A percentile compares a stretch with the other conserved stretches of the same genome.
Evolutionary conservation across 1,140 invertebrate species (phyloP).

Genomic region (Triops longicaudatus): DNA sequence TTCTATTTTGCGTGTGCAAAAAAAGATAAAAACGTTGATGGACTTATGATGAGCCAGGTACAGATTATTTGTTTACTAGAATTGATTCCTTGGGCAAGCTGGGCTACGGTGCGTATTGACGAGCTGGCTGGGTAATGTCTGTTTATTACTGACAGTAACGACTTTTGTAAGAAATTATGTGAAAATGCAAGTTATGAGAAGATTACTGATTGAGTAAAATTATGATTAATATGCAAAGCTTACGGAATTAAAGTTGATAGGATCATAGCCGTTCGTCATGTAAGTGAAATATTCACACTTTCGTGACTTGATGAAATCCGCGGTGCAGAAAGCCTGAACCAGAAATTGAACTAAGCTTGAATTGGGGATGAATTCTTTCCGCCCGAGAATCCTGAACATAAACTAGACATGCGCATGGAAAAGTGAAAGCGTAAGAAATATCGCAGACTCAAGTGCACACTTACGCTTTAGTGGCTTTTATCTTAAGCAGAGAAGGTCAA

Average conservation of each 20-base stretch:
- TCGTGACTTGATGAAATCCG: conserved; percentile 35
- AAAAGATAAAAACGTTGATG: too few species aligned
- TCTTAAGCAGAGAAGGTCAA: too few species aligned
- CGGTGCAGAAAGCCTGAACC: background rate
- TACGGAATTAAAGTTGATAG: conserved; percentile 56
- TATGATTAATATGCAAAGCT: too few species aligned
- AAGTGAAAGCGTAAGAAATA: background rate
- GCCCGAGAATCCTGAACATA: background rate
- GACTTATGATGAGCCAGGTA: too few species aligned
- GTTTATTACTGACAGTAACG: conserved; percentile 36
- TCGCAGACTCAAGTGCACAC: too few species aligned
- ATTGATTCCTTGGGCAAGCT: conserved; percentile 39
- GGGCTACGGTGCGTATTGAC: conserved; percentile 32
- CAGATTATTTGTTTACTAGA: conserved; percentile 32
- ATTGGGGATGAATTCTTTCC: conserved; percentile 1
- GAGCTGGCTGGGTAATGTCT: conserved; percentile 33
- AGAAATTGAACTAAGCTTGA: background rate
- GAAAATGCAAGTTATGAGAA: too few species aligned
- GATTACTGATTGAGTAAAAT: too few species aligned
- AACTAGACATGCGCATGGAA: too few species aligned
- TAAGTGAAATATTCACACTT: conserved; percentile 60
- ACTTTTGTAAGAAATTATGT: conserved; percentile 35
- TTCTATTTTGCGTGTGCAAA: background rate
- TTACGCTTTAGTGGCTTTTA: too few species aligned
- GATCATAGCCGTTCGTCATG: conserved; percentile 55